A percentile compares a stretch with the other conserved stretches of the same genome.
phyloP scores from a whole-genome alignment of 2,797 vertebrate genomes.

The Cyclopterus lumpus region DNA sequence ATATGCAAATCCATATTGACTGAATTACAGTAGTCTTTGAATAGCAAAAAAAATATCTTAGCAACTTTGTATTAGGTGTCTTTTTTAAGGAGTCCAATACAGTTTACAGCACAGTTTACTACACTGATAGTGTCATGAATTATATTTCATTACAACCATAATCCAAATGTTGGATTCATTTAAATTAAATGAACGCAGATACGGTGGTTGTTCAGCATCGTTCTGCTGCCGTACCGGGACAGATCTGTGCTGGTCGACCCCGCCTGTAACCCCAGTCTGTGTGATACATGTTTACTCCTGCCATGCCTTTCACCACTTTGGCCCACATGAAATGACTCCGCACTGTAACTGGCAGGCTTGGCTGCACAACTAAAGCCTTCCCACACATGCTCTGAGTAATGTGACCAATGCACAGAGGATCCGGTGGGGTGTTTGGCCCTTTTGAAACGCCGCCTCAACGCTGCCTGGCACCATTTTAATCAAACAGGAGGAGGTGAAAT shows the following conservation, averaged over 20 bases:
- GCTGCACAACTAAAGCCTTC: conserved; percentile 66
- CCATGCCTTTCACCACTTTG: conserved; percentile 18
- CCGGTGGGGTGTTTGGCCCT: conserved; percentile 50
- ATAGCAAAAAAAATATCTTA: neutral
- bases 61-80: neutral
- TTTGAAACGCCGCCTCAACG: conserved; percentile 40
- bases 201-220: neutral
- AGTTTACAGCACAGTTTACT: neutral
- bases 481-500: conserved; percentile 39
- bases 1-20: neutral
- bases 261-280: neutral
- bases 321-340: conserved; percentile 29
- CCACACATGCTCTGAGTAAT: conserved; percentile 62
- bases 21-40: neutral
- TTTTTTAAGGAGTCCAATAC: neutral
- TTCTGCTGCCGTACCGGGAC: neutral
- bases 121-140: conserved; percentile 9
- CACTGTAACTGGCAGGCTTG: conserved; percentile 55
- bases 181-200: conserved; percentile 18
- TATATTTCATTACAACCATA: conserved; percentile 35
- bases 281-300: conserved; percentile 23
- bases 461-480: conserved; percentile 54
- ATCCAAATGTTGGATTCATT: conserved; percentile 37
- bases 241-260: conserved; percentile 1
- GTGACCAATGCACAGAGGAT: conserved; percentile 58